Evolutionary conservation across 1,140 invertebrate genomes (phyloP).

Genomic region (Polypedilum pembai): DNA sequence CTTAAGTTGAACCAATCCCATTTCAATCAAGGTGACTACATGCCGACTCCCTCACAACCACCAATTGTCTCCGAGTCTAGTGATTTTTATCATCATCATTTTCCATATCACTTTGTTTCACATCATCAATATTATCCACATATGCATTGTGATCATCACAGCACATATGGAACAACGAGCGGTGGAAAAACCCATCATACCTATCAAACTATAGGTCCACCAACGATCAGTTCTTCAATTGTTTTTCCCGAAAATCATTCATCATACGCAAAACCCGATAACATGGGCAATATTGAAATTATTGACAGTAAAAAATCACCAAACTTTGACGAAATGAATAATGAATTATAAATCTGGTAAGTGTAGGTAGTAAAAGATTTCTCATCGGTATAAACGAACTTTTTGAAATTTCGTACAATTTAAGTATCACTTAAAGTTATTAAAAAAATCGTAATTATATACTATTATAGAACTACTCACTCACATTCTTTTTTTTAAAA

Average conservation of each 20-base stretch:
- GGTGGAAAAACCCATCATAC: slow-evolving; percentile 2
- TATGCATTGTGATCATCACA: slow-evolving; percentile 22
- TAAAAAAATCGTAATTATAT: too few species aligned
- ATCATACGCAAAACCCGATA: not conserved
- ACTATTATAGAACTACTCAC: too few species aligned
- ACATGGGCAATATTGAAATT: slow-evolving; percentile 26
- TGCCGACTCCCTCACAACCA: not conserved
- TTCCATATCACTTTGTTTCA: slow-evolving; percentile 1
- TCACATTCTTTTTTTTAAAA: too few species aligned
- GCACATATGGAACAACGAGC: not conserved
- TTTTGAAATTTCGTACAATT: too few species aligned
- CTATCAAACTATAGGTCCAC: slow-evolving; percentile 15
- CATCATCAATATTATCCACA: slow-evolving; percentile 26
- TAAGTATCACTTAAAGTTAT: too few species aligned
- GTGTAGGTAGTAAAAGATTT: too few species aligned
- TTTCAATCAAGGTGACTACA: slow-evolving; percentile 31
- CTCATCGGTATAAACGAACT: too few species aligned
- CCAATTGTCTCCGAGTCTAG: not conserved
- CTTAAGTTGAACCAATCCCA: slow-evolving; percentile 43
- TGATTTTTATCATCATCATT: slow-evolving; percentile 26
- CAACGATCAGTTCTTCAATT: not conserved
- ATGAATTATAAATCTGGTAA: not conserved
- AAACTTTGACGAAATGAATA: slow-evolving; percentile 10
- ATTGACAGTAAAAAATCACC: slow-evolving; percentile 9
- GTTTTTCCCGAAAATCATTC: not conserved